A percentile compares a stretch with the other conserved stretches of the same genome.
Evolutionary conservation across 2,113 vertebrate species (phyloP).

Genomic region (Antennarius striatus): DNA sequence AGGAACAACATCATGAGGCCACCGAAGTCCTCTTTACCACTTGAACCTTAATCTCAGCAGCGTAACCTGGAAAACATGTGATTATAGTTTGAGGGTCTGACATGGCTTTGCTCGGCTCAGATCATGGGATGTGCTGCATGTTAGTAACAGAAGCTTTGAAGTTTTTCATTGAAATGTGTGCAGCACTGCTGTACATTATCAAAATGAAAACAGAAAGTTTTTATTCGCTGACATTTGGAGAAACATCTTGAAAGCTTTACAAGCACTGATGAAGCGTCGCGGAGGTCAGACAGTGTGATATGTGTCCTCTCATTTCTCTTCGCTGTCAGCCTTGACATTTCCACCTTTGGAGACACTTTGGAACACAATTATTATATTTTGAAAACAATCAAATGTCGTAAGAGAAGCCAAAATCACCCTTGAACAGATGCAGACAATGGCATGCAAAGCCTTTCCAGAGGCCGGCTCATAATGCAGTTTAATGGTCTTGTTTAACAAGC

Average conservation of each 20-base stretch:
- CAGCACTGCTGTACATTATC: background rate
- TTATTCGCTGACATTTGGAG: no score
- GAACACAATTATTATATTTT: slow-evolving; percentile 46
- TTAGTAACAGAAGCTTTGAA: slow-evolving; percentile 41
- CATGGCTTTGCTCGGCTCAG: slow-evolving; percentile 29
- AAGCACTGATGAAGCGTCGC: background rate
- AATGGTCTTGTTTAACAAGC: slow-evolving; percentile 81
- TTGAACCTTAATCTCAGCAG: slow-evolving; percentile 38
- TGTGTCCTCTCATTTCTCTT: slow-evolving; percentile 3
- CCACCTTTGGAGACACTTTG: slow-evolving; percentile 31
- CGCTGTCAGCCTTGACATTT: slow-evolving; percentile 12
- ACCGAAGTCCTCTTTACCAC: background rate
- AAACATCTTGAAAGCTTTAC: background rate
- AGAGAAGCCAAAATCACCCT: slow-evolving; percentile 57
- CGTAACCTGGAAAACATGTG: slow-evolving; percentile 45
- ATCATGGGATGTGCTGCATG: slow-evolving; percentile 48
- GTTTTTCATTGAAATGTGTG: slow-evolving; percentile 26
- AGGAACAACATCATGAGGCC: slow-evolving; percentile 5
- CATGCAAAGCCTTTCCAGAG: slow-evolving; percentile 59
- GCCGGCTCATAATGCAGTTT: slow-evolving; percentile 72
- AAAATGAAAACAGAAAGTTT: background rate
- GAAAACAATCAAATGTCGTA: slow-evolving; percentile 53
- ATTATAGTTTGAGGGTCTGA: slow-evolving; percentile 31
- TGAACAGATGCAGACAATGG: slow-evolving; percentile 73
- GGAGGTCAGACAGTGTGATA: background rate